A percentile compares a stretch with the other conserved stretches of the same genome.
Conservation (phyloP, 2,797 vertebrate genomes). For the Phyllotis vaccarum region DNA sequence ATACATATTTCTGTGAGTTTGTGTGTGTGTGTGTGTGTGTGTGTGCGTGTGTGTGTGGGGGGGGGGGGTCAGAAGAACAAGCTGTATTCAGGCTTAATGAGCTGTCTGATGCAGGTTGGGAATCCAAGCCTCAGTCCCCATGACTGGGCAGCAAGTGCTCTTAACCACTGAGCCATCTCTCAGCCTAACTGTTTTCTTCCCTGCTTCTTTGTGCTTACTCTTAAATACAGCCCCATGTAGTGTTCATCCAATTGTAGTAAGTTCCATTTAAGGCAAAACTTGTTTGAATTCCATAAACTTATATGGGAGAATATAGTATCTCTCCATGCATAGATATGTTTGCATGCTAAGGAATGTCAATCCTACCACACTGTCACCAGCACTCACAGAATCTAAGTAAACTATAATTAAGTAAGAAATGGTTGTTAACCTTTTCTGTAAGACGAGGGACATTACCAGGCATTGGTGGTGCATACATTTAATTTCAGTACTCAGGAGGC, state of each 20-base stretch:
- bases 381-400: slow-evolving; percentile 35
- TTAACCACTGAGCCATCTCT: background rate
- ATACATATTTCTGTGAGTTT: background rate
- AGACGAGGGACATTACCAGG: background rate
- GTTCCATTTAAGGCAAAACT: slow-evolving; percentile 8
- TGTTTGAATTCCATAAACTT: slow-evolving; percentile 41
- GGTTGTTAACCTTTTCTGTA: slow-evolving; percentile 16
- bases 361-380: background rate
- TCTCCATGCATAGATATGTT: background rate
- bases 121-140: background rate
- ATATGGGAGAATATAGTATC: background rate
- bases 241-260: background rate
- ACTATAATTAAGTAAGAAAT: slow-evolving; percentile 3
- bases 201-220: background rate
- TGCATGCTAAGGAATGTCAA: slow-evolving; percentile 12
- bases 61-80: too few relatives aligned
- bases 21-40: background rate
- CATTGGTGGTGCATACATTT: too few relatives aligned
- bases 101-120: background rate
- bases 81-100: background rate
- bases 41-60: too few relatives aligned
- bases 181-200: background rate
- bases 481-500: too few relatives aligned
- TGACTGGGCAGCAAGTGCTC: background rate
- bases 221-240: slow-evolving; percentile 25